Percentiles rank a stretch among this genome's conserved stretches.
These are phyloP conservation scores for Drosophila greeni DNA, from an alignment of 2,888 invertebrate genomes.

Conservation along the genomic window DNA sequence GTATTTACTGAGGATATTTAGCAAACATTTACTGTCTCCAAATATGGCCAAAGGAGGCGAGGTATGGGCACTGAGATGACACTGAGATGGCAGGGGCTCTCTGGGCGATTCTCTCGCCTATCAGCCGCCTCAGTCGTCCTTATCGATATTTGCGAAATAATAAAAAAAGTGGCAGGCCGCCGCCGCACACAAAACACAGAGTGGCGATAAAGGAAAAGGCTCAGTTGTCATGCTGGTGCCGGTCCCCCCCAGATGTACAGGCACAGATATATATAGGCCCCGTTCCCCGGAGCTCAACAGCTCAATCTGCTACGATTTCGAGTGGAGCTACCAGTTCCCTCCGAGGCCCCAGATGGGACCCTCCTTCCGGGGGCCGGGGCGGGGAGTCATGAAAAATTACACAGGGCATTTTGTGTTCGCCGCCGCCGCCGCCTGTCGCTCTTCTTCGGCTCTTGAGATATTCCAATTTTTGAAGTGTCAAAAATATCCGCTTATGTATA, in stretches of 20 bases:
- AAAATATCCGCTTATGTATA: slow-evolving; percentile 63
- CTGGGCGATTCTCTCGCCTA: slow-evolving; percentile 15
- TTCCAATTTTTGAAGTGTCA: slow-evolving; percentile 72
- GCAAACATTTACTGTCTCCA: slow-evolving; percentile 57
- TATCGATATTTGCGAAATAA: slow-evolving; percentile 71
- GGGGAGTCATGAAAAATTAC: slow-evolving; percentile 59
- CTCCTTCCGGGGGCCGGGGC: slow-evolving; percentile 20
- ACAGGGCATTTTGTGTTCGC: slow-evolving; percentile 41
- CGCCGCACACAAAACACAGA: slow-evolving; percentile 29
- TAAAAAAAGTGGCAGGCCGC: slow-evolving; percentile 56
- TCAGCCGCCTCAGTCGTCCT: slow-evolving; percentile 28
- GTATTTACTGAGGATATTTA: slow-evolving; percentile 65
- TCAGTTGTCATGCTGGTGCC: slow-evolving; percentile 43
- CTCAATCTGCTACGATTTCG: slow-evolving; percentile 66
- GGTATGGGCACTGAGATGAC: slow-evolving; percentile 10
- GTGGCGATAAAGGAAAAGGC: slow-evolving; percentile 40
- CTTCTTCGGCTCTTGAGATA: slow-evolving; percentile 56
- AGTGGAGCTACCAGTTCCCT: slow-evolving; percentile 22
- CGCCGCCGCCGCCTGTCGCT: slow-evolving; percentile 49
- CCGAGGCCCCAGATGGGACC: slow-evolving; percentile 57
- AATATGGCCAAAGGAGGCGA: slow-evolving; percentile 24
- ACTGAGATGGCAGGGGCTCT: slow-evolving; percentile 19
- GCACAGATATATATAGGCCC: neutral
- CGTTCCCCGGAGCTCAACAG: slow-evolving; percentile 40
- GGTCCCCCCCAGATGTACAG: slow-evolving; percentile 1